phyloP scores from a whole-genome alignment of 2,888 invertebrate species.

The Chaetogeoica ovagalla region DNA sequence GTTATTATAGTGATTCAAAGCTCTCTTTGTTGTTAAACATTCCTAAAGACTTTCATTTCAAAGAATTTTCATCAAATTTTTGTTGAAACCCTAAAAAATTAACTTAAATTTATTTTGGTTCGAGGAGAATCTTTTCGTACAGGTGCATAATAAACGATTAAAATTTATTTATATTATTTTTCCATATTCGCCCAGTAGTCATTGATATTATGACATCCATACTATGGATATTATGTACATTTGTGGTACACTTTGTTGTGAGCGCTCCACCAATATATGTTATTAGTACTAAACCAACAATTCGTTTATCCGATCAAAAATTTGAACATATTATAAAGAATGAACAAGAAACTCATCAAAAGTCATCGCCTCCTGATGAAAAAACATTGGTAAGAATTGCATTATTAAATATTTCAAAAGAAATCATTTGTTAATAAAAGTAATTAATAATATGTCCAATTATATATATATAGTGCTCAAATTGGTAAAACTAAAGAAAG shows the following conservation, averaged over 20 bases:
- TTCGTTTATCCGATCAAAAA: slow-evolving; percentile 53
- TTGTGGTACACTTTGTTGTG: slow-evolving; percentile 18
- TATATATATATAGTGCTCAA: no score
- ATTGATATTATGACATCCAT: slow-evolving; percentile 2
- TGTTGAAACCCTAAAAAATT: no score
- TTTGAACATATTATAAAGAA: slow-evolving; percentile 49
- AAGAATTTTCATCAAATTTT: no score
- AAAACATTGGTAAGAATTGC: slow-evolving; percentile 36
- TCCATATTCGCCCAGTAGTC: neutral
- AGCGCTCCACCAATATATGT: slow-evolving; percentile 37
- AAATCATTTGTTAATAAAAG: no score
- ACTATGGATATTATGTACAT: neutral
- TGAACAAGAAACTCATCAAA: slow-evolving; percentile 38
- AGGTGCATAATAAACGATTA: no score
- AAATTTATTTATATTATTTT: neutral
- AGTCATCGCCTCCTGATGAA: slow-evolving; percentile 22
- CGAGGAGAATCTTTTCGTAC: no score
- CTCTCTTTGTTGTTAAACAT: no score
- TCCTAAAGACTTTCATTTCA: no score
- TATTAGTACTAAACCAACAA: slow-evolving; percentile 21
- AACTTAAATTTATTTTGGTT: no score
- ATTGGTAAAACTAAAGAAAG: no score
- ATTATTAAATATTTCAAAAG: neutral
- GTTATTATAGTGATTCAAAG: no score
- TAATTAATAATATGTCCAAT: no score